Evolutionary conservation across 2,113 vertebrate genomes (phyloP).

Genomic region (Amazona vittata): DNA sequence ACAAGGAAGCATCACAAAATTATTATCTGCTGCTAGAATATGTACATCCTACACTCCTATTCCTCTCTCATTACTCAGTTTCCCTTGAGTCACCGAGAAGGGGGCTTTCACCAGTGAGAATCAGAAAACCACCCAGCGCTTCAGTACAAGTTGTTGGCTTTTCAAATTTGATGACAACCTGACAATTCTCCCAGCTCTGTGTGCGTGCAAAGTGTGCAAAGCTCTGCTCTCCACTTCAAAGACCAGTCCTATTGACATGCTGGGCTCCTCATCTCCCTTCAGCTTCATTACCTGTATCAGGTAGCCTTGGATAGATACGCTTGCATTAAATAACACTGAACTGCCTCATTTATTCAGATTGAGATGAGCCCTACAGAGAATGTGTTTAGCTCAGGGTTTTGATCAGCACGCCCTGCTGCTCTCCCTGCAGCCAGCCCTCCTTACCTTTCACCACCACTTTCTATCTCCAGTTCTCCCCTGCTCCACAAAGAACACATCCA

Average conservation of each 20-base stretch:
- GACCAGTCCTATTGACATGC: neutral
- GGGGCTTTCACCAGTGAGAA: neutral
- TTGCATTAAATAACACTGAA: neutral
- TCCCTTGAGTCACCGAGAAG: neutral
- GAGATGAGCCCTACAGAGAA: neutral
- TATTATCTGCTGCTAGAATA: neutral
- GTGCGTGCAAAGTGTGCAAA: neutral
- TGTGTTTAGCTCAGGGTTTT: neutral
- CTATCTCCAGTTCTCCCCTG: neutral
- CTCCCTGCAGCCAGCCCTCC: neutral
- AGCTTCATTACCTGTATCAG: neutral
- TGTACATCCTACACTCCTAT: neutral
- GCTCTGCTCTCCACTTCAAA: neutral
- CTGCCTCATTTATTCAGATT: neutral
- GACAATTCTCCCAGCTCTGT: neutral
- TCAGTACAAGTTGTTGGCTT: neutral
- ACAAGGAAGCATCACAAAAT: neutral
- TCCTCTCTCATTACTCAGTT: neutral
- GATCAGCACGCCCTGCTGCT: neutral
- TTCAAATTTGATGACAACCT: neutral
- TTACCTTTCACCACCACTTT: neutral
- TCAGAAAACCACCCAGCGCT: neutral
- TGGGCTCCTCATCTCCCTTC: neutral
- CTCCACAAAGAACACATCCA: neutral
- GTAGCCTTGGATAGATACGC: neutral